These are phyloP conservation scores for Orientallactaga sibirica DNA, from an alignment of 2,797 vertebrate genomes.

Conservation along the genomic window DNA sequence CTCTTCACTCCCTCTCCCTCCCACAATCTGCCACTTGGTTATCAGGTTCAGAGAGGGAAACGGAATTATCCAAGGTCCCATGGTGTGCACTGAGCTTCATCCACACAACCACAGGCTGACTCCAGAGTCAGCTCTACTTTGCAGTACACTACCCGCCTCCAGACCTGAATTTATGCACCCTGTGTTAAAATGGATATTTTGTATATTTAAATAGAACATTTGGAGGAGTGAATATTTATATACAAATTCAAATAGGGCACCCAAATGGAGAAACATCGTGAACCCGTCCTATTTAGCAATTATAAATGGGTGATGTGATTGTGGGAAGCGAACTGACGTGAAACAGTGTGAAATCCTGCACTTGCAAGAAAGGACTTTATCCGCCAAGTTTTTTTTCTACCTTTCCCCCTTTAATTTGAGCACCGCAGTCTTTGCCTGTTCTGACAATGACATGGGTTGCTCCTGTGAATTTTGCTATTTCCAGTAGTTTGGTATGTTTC, in stretches of 20 bases:
- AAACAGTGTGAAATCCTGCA: slow-evolving; percentile 77
- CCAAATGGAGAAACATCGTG: slow-evolving; percentile 81
- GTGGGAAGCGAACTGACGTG: slow-evolving; percentile 77
- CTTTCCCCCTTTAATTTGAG: background rate
- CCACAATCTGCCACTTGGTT: background rate
- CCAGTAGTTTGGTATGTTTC: background rate
- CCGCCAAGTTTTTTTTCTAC: background rate
- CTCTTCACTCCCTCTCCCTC: background rate
- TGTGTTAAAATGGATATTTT: slow-evolving; percentile 65
- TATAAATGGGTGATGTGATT: slow-evolving; percentile 78
- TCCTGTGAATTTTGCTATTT: slow-evolving; percentile 10
- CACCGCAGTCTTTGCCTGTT: background rate
- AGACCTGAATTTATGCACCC: slow-evolving; percentile 22
- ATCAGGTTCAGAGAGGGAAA: background rate
- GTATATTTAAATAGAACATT: slow-evolving; percentile 80
- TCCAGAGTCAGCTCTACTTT: slow-evolving; percentile 3
- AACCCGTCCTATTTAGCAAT: slow-evolving; percentile 78
- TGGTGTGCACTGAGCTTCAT: background rate
- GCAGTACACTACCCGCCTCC: background rate
- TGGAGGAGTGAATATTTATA: slow-evolving; percentile 84
- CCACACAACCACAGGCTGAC: background rate
- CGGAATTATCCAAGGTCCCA: background rate
- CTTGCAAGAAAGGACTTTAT: background rate
- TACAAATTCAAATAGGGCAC: slow-evolving; percentile 84
- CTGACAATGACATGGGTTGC: slow-evolving; percentile 8